Percentiles rank a stretch among this genome's conserved stretches.
Evolutionary conservation across 2,888 invertebrate species (phyloP).

Genomic region (Alcis repandata): DNA sequence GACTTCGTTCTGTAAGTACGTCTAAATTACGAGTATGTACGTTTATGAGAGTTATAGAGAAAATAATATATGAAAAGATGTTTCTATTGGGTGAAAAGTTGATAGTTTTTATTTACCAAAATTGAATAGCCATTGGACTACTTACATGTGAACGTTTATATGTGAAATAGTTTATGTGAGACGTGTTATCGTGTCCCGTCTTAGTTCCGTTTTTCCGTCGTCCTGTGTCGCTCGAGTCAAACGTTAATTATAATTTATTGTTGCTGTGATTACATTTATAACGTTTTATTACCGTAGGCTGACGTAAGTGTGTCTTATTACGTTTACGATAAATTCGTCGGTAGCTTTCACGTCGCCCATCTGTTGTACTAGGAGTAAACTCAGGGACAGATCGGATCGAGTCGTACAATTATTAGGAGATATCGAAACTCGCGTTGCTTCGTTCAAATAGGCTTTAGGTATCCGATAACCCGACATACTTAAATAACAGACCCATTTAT

Average conservation of each 20-base stretch:
- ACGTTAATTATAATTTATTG: conserved; percentile 79
- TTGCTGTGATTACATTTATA: conserved; percentile 85
- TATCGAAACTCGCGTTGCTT: conserved; percentile 29
- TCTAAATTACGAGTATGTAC: conserved; percentile 79
- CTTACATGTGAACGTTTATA: conserved; percentile 35
- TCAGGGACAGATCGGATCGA: conserved; percentile 62
- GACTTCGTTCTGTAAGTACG: conserved; percentile 77
- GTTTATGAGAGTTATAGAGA: conserved; percentile 78
- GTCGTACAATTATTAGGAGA: conserved; percentile 48
- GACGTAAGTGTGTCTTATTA: conserved; percentile 60
- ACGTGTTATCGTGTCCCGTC: conserved; percentile 76
- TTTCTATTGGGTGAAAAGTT: conserved; percentile 82
- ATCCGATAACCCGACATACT: conserved; percentile 30
- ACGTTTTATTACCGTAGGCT: conserved; percentile 55
- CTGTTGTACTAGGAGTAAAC: conserved; percentile 41
- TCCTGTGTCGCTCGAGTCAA: conserved; percentile 73
- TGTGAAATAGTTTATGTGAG: conserved; percentile 74
- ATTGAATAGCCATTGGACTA: conserved; percentile 71
- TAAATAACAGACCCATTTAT: conserved; percentile 48
- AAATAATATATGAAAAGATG: conserved; percentile 83
- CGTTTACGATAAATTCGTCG: conserved; percentile 39
- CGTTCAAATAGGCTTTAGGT: conserved; percentile 39
- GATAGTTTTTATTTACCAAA: conserved; percentile 83
- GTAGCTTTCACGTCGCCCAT: conserved; percentile 44
- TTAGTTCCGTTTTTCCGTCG: conserved; percentile 76